Conservation (phyloP, 2,113 vertebrate species). For the Epinephelus fuscoguttatus region DNA sequence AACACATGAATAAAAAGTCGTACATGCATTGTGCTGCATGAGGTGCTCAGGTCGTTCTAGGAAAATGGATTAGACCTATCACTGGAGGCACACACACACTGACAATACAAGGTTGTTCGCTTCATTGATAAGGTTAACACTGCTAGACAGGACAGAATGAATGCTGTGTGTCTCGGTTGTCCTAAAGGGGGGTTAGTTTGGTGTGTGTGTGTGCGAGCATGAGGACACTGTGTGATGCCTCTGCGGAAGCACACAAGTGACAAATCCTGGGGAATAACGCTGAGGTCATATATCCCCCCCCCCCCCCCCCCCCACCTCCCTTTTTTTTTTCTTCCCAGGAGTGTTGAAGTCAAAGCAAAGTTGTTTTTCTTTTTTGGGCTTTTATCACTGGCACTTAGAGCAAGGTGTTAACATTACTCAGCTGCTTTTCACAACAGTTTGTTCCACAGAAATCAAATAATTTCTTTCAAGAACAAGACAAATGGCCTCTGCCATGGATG, state of each 20-base stretch:
- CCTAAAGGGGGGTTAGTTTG: background rate
- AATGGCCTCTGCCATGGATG: background rate
- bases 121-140: slow-evolving; percentile 12
- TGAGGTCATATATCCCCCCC: background rate
- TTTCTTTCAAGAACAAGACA: background rate
- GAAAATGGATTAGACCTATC: background rate
- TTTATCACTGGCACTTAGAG: background rate
- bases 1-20: background rate
- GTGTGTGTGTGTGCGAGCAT: background rate
- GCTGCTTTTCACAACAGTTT: background rate
- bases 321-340: background rate
- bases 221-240: background rate
- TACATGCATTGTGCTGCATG: background rate
- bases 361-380: slow-evolving; percentile 6
- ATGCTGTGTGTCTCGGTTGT: background rate
- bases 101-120: background rate
- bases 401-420: background rate
- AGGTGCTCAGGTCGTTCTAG: background rate
- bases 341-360: background rate
- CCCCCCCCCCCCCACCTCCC: too few species aligned
- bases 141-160: background rate
- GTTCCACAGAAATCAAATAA: background rate
- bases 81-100: background rate
- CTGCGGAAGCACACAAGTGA: background rate
- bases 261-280: background rate